These are phyloP conservation scores for Hirtodrosophila alboralis DNA, from an alignment of 2,888 invertebrate species.

Conservation along the genomic window DNA sequence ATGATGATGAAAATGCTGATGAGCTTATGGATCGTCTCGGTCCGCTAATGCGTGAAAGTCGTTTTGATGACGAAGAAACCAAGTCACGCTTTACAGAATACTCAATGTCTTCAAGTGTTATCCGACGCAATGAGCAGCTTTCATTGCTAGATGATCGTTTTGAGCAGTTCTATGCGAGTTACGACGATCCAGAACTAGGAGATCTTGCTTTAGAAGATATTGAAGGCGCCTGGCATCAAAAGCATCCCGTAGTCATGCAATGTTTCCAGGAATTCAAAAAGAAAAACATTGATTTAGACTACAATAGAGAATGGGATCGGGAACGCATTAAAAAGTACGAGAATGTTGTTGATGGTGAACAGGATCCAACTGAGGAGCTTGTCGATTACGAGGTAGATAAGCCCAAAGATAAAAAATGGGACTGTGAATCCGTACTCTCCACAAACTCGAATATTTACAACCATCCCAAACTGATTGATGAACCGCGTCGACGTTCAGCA, in stretches of 20 bases:
- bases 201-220: conserved; percentile 96
- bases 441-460: conserved; percentile 96
- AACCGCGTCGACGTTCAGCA: conserved; percentile 85
- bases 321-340: conserved; percentile 80
- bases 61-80: conserved; percentile 88
- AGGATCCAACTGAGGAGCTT: conserved; percentile 86
- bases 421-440: conserved; percentile 95
- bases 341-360: conserved; percentile 83
- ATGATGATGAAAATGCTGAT: conserved; percentile 84
- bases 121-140: conserved; percentile 92
- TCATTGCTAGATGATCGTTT: conserved; percentile 93
- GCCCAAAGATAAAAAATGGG: conserved; percentile 90
- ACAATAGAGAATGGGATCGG: conserved; percentile 86
- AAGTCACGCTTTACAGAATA: conserved; percentile 96
- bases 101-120: conserved; percentile 96
- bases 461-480: conserved; percentile 94
- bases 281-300: conserved; percentile 85
- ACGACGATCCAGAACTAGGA: conserved; percentile 95
- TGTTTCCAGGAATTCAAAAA: conserved; percentile 91
- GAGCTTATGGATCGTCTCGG: conserved; percentile 83
- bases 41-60: conserved; percentile 84
- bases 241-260: conserved; percentile 88
- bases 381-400: conserved; percentile 87
- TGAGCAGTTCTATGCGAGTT: conserved; percentile 93
- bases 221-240: conserved; percentile 86